Percentiles rank a stretch among this genome's conserved stretches.
These are phyloP conservation scores for Mellivora capensis DNA, from an alignment of 2,113 vertebrate species.

Conservation along the genomic window DNA sequence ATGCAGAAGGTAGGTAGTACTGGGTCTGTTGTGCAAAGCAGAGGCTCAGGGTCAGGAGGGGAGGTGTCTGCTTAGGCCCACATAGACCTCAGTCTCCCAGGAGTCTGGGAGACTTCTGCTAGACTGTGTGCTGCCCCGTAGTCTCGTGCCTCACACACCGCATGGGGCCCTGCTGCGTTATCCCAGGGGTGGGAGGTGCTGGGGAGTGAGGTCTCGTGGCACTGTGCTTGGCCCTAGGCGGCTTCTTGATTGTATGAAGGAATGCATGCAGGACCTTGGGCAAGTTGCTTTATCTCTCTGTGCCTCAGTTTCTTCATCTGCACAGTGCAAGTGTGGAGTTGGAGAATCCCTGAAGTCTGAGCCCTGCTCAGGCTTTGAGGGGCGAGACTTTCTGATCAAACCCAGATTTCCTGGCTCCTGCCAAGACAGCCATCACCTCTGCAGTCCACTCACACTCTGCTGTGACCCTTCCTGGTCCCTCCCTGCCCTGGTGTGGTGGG, in stretches of 20 bases:
- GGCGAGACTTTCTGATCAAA: neutral
- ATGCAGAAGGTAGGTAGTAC: neutral
- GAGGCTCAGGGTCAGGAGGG: neutral
- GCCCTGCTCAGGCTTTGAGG: neutral
- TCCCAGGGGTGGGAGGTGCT: neutral
- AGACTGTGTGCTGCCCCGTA: neutral
- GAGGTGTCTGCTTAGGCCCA: neutral
- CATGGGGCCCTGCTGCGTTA: rapidly evolving
- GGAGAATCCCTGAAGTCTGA: neutral
- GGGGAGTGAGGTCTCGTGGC: neutral
- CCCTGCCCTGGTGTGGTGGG: neutral
- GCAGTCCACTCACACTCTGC: neutral
- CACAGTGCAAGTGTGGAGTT: neutral
- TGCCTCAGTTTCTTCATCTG: neutral
- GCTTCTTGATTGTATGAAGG: neutral
- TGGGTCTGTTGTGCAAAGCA: no score
- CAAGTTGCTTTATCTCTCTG: neutral
- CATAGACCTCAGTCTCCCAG: neutral
- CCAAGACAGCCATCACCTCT: neutral
- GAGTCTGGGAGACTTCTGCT: neutral
- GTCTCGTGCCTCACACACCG: rapidly evolving
- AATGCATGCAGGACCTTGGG: neutral
- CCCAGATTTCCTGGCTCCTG: neutral
- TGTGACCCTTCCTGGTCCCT: neutral
- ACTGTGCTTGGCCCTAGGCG: neutral